Percentiles rank a stretch among this genome's conserved stretches.
These are phyloP conservation scores for Hyaena hyaena DNA, from an alignment of 2,113 vertebrate species.

Conservation along the genomic window DNA sequence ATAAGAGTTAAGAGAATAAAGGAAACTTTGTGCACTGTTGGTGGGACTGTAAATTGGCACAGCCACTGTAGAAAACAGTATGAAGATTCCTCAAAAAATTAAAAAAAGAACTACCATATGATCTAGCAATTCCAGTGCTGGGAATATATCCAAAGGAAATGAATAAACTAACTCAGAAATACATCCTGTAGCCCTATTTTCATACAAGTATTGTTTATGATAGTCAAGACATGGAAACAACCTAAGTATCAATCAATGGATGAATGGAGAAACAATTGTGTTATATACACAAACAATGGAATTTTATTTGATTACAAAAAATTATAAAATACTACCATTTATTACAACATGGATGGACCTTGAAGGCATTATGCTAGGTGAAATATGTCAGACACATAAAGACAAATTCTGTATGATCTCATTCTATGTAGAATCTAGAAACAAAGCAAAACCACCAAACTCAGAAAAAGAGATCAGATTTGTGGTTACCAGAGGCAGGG, in stretches of 20 bases:
- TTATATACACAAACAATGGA: neutral
- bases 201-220: neutral
- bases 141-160: neutral
- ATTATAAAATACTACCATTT: neutral
- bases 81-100: neutral
- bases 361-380: neutral
- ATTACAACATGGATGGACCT: neutral
- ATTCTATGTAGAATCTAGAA: neutral
- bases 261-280: neutral
- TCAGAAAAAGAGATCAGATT: neutral
- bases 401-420: slow-evolving; percentile 4
- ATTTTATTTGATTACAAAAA: neutral
- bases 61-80: neutral
- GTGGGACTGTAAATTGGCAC: neutral
- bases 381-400: neutral
- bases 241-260: neutral
- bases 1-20: neutral
- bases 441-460: neutral
- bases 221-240: neutral
- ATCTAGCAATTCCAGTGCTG: neutral
- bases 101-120: neutral
- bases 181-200: neutral
- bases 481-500: neutral
- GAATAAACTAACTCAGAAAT: neutral
- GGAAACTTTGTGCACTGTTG: neutral